Evolutionary conservation across 35 echinoderm and acorn worm genomes (phyloP), one percentile per base, ranked within the genome.

Genomic region (Ptychodera flava): DNA sequence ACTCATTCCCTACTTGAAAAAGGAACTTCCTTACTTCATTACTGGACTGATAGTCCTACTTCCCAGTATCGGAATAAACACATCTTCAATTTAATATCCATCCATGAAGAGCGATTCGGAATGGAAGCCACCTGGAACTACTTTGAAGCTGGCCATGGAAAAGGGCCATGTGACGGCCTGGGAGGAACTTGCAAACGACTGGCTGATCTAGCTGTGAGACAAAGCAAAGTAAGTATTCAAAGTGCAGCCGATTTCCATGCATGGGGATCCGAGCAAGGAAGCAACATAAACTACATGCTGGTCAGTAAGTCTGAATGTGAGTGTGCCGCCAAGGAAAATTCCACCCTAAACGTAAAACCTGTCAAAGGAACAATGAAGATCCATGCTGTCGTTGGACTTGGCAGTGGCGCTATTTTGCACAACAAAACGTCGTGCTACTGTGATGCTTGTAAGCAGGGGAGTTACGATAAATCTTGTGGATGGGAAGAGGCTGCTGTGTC

Each of bases 1-100:
- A 80, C 85, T 87, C 27, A 36, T 81, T 34, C 90, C 90, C 53
- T 34, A 81, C 36, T 36, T 91, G 75, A 91, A 91, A 37, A 34
- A 79, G 22, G 77, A 35, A 0, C 28, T 87, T 82, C 84, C 90
- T 36, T 12, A 91, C 35, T 93, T 33, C 91, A 88, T 38, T 93
- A 93, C 83, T 93, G 91, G 91, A 89, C 87, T 0, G 90, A 92
- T 82, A 92, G 90, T 84, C 86, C 90, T 27, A 88, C 86, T 1
- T 92, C 90, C 36, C 90, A 92, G 77, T 92, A 92, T 77, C 85
- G 86, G 16, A 92, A 92, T 78, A 32, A 86, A 1, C 88, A 75
- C 36, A 92, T 92, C n/a, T 92, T 92, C 37, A 83, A 28, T 78
- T 75, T 78, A 32, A 75, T 88, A 77, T 88, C 35, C 16, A 52